Conservation (phyloP, 2,113 vertebrate species). For the Campylomormyrus tamandua region DNA sequence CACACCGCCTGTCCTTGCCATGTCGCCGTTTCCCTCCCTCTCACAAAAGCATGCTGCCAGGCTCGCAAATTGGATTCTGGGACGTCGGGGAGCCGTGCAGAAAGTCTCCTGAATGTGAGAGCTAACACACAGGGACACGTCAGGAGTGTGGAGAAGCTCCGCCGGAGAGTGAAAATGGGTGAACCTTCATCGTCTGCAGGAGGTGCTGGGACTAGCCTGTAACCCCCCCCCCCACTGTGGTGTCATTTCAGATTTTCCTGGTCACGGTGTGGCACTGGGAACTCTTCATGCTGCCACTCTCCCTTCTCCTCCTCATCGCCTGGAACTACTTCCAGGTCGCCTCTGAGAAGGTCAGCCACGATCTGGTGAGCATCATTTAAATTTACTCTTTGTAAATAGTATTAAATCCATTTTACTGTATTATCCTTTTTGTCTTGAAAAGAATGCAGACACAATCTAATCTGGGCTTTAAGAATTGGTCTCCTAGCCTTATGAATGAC, state of each 20-base stretch:
- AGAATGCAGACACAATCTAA: background rate
- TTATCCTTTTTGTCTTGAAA: background rate
- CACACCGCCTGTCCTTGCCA: background rate
- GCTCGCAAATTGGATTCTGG: background rate
- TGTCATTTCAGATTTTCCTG: constrained; percentile 72
- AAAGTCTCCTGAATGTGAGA: background rate
- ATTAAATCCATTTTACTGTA: background rate
- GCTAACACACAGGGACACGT: background rate
- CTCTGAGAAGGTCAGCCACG: constrained; percentile 65
- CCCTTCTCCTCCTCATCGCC: constrained; percentile 71
- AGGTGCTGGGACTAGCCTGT: background rate
- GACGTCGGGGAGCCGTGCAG: background rate
- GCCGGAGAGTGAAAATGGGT: background rate
- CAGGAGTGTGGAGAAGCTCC: background rate
- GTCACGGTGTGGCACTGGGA: constrained; percentile 84
- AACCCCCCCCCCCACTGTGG: constrained; percentile 19
- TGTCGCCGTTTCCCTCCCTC: background rate
- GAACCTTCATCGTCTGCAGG: background rate
- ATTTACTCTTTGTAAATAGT: background rate
- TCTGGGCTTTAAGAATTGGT: background rate
- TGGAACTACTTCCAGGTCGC: constrained; percentile 75
- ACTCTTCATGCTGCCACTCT: constrained; percentile 87
- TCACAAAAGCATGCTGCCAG: background rate
- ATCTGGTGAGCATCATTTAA: constrained; percentile 64
- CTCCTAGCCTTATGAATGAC: background rate